These are phyloP conservation scores for Syritta pipiens DNA, from an alignment of 2,888 invertebrate genomes.

Conservation along the genomic window DNA sequence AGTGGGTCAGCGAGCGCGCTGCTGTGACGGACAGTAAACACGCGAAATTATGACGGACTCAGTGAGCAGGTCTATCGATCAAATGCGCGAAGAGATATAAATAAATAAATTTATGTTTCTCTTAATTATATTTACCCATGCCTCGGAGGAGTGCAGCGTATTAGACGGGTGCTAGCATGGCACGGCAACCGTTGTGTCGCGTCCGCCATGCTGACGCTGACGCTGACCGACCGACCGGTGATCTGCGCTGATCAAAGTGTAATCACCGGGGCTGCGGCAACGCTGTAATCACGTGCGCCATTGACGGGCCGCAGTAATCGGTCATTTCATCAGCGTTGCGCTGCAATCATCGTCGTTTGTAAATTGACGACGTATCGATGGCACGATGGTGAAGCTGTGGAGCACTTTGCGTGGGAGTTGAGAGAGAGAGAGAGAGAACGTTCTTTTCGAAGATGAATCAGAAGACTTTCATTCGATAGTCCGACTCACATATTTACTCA, in stretches of 20 bases:
- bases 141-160: neutral
- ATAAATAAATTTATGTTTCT: slow-evolving; percentile 56
- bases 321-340: slow-evolving; percentile 46
- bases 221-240: slow-evolving; percentile 10
- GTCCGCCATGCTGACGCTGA: neutral
- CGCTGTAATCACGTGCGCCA: slow-evolving; percentile 55
- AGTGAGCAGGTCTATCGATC: slow-evolving; percentile 1
- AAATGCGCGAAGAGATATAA: slow-evolving; percentile 24
- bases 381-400: neutral
- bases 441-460: slow-evolving; percentile 41
- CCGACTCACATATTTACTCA: slow-evolving; percentile 57
- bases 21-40: slow-evolving; percentile 44
- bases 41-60: slow-evolving; percentile 39
- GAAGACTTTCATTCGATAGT: slow-evolving; percentile 38
- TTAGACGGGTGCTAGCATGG: neutral
- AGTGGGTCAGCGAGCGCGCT: slow-evolving; percentile 59
- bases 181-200: slow-evolving; percentile 14
- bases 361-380: slow-evolving; percentile 30
- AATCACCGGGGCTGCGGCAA: slow-evolving; percentile 38
- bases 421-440: too few relatives aligned
- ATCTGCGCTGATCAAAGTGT: slow-evolving; percentile 38
- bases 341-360: slow-evolving; percentile 31
- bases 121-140: slow-evolving; percentile 47
- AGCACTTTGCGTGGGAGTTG: slow-evolving; percentile 16
- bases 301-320: slow-evolving; percentile 29